phyloP scores from a whole-genome alignment of 1,140 invertebrate species.

The Drosophila burlai region DNA sequence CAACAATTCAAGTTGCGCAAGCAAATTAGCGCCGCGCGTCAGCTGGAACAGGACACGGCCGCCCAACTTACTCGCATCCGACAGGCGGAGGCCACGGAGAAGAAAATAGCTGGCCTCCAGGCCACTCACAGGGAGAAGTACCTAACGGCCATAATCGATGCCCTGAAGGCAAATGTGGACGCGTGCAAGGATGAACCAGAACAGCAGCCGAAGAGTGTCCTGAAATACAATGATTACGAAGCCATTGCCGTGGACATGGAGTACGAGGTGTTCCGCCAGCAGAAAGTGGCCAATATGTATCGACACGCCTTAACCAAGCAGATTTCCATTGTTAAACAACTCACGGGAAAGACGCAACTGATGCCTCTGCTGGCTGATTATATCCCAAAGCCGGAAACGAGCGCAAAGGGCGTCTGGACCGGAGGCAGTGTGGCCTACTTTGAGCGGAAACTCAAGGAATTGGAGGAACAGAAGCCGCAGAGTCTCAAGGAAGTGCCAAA shows the following conservation, averaged over 20 bases:
- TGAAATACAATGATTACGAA: conserved; percentile 87
- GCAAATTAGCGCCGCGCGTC: conserved; percentile 85
- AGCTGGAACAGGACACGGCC: conserved; percentile 83
- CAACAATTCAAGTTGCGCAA: conserved; percentile 89
- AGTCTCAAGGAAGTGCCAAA: conserved; percentile 74
- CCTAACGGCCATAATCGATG: conserved; percentile 88
- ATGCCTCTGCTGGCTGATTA: conserved; percentile 70
- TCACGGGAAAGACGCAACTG: conserved; percentile 50
- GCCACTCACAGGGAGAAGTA: conserved; percentile 90
- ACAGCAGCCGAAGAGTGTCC: conserved; percentile 84
- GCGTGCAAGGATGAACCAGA: conserved; percentile 85
- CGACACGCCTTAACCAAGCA: conserved; percentile 88
- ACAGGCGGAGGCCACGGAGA: conserved; percentile 88
- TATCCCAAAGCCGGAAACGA: conserved; percentile 68
- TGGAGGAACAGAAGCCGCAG: conserved; percentile 73
- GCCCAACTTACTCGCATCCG: conserved; percentile 86
- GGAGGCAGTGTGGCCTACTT: conserved; percentile 82
- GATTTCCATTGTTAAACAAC: conserved; percentile 68
- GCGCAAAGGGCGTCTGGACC: conserved; percentile 60
- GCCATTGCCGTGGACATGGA: conserved; percentile 90
- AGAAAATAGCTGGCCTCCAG: conserved; percentile 91
- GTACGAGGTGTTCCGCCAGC: conserved; percentile 89
- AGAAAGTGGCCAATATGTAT: conserved; percentile 90
- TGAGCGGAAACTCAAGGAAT: conserved; percentile 84
- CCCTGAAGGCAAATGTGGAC: conserved; percentile 88